Evolutionary conservation across 2,888 invertebrate species (phyloP).

Genomic region (Melanophora roralis): DNA sequence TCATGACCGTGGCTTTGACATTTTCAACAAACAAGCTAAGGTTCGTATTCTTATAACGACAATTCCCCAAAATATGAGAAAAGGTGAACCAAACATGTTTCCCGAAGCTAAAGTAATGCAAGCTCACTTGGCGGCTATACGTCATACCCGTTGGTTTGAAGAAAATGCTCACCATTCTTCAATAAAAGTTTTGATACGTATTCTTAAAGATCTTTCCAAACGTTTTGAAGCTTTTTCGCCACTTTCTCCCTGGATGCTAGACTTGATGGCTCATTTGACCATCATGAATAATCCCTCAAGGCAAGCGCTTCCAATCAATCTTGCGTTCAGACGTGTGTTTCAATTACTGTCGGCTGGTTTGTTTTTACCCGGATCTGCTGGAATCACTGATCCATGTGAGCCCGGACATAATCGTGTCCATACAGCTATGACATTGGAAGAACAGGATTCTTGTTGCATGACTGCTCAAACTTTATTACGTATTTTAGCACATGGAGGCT

Average conservation of each 20-base stretch:
- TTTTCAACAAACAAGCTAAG: constrained; percentile 89
- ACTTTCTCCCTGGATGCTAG: constrained; percentile 97
- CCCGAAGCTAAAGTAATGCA: constrained; percentile 87
- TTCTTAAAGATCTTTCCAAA: constrained; percentile 93
- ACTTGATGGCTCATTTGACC: constrained; percentile 95
- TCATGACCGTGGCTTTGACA: constrained; percentile 91
- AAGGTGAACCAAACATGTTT: constrained; percentile 92
- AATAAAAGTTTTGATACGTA: constrained; percentile 94
- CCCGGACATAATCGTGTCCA: constrained; percentile 92
- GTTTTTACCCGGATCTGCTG: constrained; percentile 95
- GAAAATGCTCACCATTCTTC: constrained; percentile 98
- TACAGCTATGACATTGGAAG: constrained; percentile 91
- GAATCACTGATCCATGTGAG: constrained; percentile 96
- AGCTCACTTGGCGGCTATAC: constrained; percentile 93
- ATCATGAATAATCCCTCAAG: constrained; percentile 97
- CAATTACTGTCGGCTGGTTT: constrained; percentile 95
- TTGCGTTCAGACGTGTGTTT: constrained; percentile 92
- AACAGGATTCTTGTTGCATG: constrained; percentile 94
- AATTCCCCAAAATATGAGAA: constrained; percentile 93
- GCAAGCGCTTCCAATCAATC: constrained; percentile 93
- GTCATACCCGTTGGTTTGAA: constrained; percentile 98
- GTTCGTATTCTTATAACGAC: constrained; percentile 96
- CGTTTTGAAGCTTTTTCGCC: constrained; percentile 94
- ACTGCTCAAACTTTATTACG: constrained; percentile 92
- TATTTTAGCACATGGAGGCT: constrained; percentile 95